phyloP scores from a whole-genome alignment of 2,113 vertebrate species.

The Terrapene triunguis region DNA sequence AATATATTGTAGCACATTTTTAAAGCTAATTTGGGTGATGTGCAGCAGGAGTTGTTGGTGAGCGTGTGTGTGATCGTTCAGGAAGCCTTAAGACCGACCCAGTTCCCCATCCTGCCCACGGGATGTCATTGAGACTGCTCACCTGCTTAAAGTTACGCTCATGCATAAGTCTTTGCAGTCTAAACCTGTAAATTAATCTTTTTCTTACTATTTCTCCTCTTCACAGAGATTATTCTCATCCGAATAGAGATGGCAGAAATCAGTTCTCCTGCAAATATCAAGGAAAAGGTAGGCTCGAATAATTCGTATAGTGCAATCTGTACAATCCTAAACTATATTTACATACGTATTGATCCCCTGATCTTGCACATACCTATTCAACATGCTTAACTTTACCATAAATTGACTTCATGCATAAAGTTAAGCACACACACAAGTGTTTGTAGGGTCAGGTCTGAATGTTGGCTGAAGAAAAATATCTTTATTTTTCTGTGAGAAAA shows the following conservation, averaged over 20 bases:
- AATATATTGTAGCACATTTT: conserved; percentile 7
- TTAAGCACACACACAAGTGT: background rate
- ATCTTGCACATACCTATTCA: background rate
- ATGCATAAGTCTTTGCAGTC: background rate
- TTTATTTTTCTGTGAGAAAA: background rate
- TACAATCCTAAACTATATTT: conserved; percentile 20
- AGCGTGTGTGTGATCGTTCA: conserved; percentile 3
- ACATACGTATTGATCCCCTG: background rate
- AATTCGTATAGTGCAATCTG: background rate
- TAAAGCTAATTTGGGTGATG: background rate
- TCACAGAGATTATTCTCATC: conserved; percentile 54
- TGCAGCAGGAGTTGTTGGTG: background rate
- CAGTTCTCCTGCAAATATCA: conserved; percentile 82
- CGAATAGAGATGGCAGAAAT: conserved; percentile 81
- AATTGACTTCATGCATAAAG: background rate
- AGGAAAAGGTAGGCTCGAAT: conserved; percentile 81
- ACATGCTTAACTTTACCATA: background rate
- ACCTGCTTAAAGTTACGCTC: background rate
- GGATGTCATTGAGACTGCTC: background rate
- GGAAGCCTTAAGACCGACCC: background rate
- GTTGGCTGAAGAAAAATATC: background rate
- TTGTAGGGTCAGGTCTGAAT: background rate
- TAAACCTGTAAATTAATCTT: conserved; percentile 22
- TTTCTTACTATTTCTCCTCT: background rate
- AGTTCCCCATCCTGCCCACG: background rate